A percentile compares a stretch with the other conserved stretches of the same genome.
These are phyloP conservation scores for Penaeus indicus DNA, from an alignment of 1,140 invertebrate genomes.

Conservation along the genomic window DNA sequence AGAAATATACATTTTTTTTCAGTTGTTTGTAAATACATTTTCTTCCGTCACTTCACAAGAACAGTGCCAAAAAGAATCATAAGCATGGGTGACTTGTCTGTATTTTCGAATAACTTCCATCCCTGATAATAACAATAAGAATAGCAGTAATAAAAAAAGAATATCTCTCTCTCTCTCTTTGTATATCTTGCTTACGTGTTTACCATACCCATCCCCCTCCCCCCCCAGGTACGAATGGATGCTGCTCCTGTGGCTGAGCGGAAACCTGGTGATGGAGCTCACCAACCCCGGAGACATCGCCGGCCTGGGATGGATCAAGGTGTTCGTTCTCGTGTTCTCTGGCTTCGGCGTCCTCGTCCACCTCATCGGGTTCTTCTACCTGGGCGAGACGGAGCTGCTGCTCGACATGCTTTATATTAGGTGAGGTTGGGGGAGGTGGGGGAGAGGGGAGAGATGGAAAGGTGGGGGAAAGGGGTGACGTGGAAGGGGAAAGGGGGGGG, in stretches of 20 bases:
- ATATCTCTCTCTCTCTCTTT: too few species aligned
- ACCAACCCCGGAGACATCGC: constrained; percentile 96
- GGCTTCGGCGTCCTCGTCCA: constrained; percentile 93
- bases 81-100: too few species aligned
- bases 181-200: too few species aligned
- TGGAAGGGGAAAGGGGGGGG: background rate
- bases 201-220: too few species aligned
- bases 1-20: too few species aligned
- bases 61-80: too few species aligned
- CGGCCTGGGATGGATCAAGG: constrained; percentile 87
- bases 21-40: too few species aligned
- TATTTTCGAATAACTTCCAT: too few species aligned
- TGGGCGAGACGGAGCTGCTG: constrained; percentile 49
- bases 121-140: too few species aligned
- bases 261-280: constrained; percentile 93
- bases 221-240: constrained; percentile 92
- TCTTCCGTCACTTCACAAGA: too few species aligned
- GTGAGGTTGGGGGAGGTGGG: background rate
- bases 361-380: constrained; percentile 78
- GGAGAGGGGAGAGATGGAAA: background rate
- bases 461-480: background rate
- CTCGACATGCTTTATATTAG: constrained; percentile 63
- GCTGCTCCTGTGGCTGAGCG: constrained; percentile 94
- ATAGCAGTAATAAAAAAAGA: too few species aligned
- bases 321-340: constrained; percentile 86